phyloP scores from a whole-genome alignment of 2,113 vertebrate genomes.

The Burhinus oedicnemus region DNA sequence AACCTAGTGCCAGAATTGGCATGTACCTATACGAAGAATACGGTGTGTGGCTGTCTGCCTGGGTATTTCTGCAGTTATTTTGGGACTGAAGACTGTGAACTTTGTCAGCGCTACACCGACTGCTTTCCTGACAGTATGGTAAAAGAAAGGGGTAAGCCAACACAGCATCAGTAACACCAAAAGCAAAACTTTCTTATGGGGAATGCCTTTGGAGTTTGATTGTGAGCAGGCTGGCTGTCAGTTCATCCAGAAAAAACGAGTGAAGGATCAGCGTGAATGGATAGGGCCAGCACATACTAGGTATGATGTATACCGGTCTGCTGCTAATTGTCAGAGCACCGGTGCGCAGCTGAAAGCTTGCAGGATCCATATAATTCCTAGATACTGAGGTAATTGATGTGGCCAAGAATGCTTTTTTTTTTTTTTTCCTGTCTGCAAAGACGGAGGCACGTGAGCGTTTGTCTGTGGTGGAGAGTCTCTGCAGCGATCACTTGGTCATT shows the following conservation, averaged over 20 bases:
- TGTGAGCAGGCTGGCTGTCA: not conserved
- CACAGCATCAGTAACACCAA: not conserved
- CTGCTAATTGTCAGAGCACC: not conserved
- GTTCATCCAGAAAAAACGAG: not conserved
- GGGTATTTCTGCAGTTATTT: not conserved
- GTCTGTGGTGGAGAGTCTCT: not conserved
- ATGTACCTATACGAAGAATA: not conserved
- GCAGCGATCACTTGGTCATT: not conserved
- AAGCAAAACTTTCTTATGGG: not conserved
- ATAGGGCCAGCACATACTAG: not conserved
- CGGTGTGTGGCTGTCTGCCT: not conserved
- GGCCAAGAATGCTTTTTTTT: not conserved
- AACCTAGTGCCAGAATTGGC: not conserved
- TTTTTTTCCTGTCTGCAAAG: not conserved
- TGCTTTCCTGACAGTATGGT: not conserved
- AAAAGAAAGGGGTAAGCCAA: not conserved
- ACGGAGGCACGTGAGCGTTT: not conserved
- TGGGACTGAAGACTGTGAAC: not conserved
- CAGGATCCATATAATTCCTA: not conserved
- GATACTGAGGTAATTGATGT: not conserved
- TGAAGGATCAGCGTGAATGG: not conserved
- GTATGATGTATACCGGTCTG: too few species aligned
- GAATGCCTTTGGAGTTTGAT: not conserved
- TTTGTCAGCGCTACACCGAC: not conserved
- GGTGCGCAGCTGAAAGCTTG: not conserved